Conservation (phyloP, 2,888 invertebrate species). For the Rotaria sp. region DNA sequence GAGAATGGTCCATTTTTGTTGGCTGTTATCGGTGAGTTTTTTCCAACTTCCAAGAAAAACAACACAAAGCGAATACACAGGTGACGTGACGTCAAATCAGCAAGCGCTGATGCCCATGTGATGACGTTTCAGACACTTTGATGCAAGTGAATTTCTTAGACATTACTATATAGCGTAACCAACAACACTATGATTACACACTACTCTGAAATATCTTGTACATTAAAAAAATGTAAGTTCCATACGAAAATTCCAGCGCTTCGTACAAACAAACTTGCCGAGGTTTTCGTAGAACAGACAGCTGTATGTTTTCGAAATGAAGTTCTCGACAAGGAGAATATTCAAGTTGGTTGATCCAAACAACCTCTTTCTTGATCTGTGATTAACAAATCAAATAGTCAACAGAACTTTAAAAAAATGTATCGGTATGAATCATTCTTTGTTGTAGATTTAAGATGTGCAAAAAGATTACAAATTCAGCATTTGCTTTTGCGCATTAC, state of each 20-base stretch:
- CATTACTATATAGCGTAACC: too few relatives aligned
- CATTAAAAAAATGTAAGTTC: too few relatives aligned
- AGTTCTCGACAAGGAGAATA: too few relatives aligned
- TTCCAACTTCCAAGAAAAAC: neutral
- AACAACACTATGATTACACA: too few relatives aligned
- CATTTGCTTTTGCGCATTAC: neutral
- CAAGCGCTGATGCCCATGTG: neutral
- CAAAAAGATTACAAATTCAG: neutral
- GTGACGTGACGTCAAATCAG: too few relatives aligned
- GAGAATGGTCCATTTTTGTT: too few relatives aligned
- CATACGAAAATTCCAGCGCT: too few relatives aligned
- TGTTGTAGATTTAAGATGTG: neutral
- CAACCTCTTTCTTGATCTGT: neutral
- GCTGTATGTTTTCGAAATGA: too few relatives aligned
- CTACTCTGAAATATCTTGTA: too few relatives aligned
- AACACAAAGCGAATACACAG: neutral
- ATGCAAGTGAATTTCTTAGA: neutral
- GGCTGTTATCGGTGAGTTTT: neutral
- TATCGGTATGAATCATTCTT: neutral
- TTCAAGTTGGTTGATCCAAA: neutral
- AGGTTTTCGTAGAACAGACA: too few relatives aligned
- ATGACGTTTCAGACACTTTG: neutral
- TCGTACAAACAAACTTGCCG: too few relatives aligned
- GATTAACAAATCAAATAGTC: neutral
- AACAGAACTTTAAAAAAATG: neutral